Percentiles rank a stretch among this genome's conserved stretches.
Conservation (phyloP, 1,140 invertebrate species). For the Zaprionus nigranus region DNA sequence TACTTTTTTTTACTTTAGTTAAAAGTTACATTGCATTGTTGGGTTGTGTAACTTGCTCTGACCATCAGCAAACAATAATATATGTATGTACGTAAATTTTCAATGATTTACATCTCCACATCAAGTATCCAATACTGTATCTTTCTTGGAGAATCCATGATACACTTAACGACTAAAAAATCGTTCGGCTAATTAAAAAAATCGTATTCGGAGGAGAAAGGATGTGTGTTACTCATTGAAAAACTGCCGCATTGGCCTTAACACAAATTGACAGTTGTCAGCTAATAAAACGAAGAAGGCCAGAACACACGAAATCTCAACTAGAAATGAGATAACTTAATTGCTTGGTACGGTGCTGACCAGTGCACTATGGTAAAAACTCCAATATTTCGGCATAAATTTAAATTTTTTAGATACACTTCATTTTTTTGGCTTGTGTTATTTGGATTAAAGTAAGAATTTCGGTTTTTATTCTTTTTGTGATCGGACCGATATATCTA, state of each 20-base stretch:
- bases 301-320: too few species aligned
- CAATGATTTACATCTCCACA: neutral
- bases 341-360: constrained; percentile 51
- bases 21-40: too few species aligned
- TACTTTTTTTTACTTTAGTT: too few species aligned
- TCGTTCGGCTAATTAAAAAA: constrained; percentile 62
- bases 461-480: too few species aligned
- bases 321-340: constrained; percentile 58
- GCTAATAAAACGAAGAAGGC: constrained; percentile 57
- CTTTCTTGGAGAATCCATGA: neutral
- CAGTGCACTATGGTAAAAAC: neutral
- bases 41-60: too few species aligned
- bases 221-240: constrained; percentile 32
- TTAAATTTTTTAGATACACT: too few species aligned
- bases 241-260: constrained; percentile 74
- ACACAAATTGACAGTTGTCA: constrained; percentile 78
- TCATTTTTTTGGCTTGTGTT: too few species aligned
- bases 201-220: constrained; percentile 14
- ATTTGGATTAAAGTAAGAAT: too few species aligned
- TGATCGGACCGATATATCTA: too few species aligned
- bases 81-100: too few species aligned
- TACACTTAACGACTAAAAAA: neutral
- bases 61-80: too few species aligned
- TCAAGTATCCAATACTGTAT: neutral
- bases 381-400: neutral